Conservation (phyloP, 92 coral and sea anemone species). For the Palythoa grandis region DNA sequence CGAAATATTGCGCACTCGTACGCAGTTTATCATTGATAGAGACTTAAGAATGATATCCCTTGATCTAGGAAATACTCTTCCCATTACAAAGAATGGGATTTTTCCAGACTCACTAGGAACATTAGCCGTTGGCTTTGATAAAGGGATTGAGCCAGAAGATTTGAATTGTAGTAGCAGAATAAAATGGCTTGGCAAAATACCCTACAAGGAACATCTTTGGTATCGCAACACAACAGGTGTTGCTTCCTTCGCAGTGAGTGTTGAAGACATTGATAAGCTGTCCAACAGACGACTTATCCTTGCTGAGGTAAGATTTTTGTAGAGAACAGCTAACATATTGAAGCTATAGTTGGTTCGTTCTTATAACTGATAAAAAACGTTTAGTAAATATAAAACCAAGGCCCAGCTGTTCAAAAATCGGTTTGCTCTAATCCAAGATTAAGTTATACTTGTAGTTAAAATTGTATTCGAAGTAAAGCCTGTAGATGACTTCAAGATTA, state of each 20-base stretch:
- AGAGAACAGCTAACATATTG: background rate
- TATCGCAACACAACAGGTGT: conserved; percentile 65
- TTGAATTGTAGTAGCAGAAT: conserved; percentile 57
- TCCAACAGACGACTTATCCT: conserved; percentile 55
- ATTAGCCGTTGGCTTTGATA: conserved; percentile 48
- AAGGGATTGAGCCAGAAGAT: background rate
- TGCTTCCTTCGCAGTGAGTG: conserved; percentile 55
- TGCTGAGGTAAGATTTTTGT: conserved; percentile 54
- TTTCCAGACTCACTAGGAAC: conserved; percentile 28
- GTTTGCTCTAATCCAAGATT: no score
- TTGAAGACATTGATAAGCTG: conserved; percentile 39
- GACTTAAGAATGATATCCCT: conserved; percentile 27
- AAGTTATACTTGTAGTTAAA: no score
- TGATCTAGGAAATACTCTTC: conserved; percentile 77
- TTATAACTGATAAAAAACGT: background rate
- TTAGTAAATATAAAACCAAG: no score
- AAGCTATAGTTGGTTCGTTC: background rate
- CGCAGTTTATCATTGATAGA: conserved; percentile 69
- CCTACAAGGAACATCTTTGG: conserved; percentile 46
- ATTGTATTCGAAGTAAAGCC: no score
- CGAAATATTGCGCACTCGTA: background rate
- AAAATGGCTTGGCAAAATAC: conserved; percentile 62
- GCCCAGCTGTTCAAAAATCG: no score
- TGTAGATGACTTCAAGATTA: no score
- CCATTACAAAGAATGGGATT: conserved; percentile 49